Base-by-base conservation (phyloP, 2,113 vertebrate genomes). In the Sylvietta virens region DNA sequence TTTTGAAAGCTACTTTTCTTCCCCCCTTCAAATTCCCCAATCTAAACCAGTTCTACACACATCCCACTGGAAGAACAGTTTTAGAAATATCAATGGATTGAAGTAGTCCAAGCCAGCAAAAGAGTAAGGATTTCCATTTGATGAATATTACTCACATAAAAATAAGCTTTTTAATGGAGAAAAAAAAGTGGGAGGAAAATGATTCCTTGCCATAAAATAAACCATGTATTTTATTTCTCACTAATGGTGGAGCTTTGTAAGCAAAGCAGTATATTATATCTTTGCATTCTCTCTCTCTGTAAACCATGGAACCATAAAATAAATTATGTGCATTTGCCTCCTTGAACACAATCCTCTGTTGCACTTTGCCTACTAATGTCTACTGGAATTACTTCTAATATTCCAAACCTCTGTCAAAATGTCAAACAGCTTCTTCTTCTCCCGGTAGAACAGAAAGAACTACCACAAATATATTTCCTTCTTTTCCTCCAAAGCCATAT, bases 51-150 rank as follows among this genome's bases (percentile, higher is more conserved):
- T 80, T 95, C 51, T 54, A 70, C 11, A 35, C 12, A 31, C 28
- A 93, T 82, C 23, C 53, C 31, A 56, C 42, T 71, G 47, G 74
- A 64, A 83, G 28, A 56, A 60, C 15, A 80, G 6, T 10, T 60
- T 76, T 72, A 84, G 85, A 74, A 89, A 92, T 94, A 86, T 16
- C 80, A 78, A 73, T 24, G 12, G 37, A 33, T 69, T 80, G 17
- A 82, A 82, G 19, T 31, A 83, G n/a, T n/a, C 47, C 14, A 48
- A 90, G 51, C 81, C 81, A 85, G 30, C 5, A 11, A 42, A 85
- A 80, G 23, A 91, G 31, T 65, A 94, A 92, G 37, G 91, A 54
- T 90, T 95, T 96, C 93, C 81, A 86, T 90, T 89, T 65, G 31
- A 35, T 57, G 18, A 86, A 53, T 45, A 35, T 4, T 61, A 53